These are phyloP conservation scores for Loriculus beryllinus DNA, from an alignment of 2,797 vertebrate genomes.

Conservation along the genomic window DNA sequence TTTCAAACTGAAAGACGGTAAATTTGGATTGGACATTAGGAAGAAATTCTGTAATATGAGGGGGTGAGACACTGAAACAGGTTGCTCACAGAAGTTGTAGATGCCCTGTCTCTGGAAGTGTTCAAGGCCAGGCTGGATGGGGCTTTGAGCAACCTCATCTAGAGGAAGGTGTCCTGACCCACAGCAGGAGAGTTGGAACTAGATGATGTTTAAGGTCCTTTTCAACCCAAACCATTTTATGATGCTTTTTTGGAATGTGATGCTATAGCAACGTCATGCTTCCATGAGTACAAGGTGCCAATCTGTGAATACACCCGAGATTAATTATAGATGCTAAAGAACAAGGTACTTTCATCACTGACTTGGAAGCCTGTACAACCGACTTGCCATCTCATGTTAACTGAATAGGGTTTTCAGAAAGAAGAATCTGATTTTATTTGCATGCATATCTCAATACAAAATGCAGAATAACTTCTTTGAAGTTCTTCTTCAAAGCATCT, in stretches of 20 bases:
- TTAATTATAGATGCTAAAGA: background rate
- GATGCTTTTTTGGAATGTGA: background rate
- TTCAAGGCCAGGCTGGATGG: background rate
- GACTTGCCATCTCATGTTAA: background rate
- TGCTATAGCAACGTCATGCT: background rate
- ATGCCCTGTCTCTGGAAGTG: background rate
- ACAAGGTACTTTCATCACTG: constrained; percentile 11
- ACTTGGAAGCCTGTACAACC: background rate
- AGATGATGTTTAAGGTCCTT: background rate
- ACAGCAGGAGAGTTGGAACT: background rate
- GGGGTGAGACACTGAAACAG: background rate
- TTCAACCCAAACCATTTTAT: background rate
- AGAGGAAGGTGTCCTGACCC: background rate
- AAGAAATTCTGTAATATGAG: background rate
- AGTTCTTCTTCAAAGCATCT: constrained; percentile 57
- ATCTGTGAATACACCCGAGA: background rate
- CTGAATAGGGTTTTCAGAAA: background rate
- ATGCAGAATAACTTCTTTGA: constrained; percentile 17
- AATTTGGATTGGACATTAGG: background rate
- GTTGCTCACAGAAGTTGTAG: background rate
- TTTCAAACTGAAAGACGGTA: background rate
- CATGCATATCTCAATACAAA: constrained; percentile 55
- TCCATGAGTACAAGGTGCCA: background rate
- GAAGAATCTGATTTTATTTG: constrained; percentile 46
- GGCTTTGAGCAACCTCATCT: background rate